Base-by-base conservation (phyloP, 2,113 vertebrate genomes). In the Gyps fulvus region DNA sequence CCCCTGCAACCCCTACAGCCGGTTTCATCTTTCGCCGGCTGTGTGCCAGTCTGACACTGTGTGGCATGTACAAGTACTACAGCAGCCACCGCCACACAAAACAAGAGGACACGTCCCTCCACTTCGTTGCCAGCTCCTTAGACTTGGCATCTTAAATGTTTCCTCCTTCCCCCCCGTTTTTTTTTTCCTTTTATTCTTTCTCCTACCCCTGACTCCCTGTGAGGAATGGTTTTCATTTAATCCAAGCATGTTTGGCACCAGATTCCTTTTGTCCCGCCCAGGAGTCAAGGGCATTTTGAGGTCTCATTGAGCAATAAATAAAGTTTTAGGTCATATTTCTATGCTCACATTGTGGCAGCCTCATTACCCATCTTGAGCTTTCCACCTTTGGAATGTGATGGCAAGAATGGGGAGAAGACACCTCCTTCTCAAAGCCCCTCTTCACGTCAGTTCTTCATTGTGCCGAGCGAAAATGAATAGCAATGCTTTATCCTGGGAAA, bases 171-270 rank as follows among this genome's bases (percentile, higher is more conserved):
- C 52, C 47, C 10, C 12, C 19, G 0, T 74, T 49, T 42, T 27
- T 52, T 54, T 54, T 54, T 4, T 16, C 17, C 13, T 81, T 76
- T 87, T 34, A 38, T 89, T 91, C 40, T 79, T 73, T 32, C 20
- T 94, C 43, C 47, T 63, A 38, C 16, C 26, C 69, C 31, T 63
- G 38, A 47, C 57, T 92, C 38, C 32, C n/a, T 52, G n/a, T 0
- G 7, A 93, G 59, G 55, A 92, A 82, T 73, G 74, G 62, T 93
- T 96, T 94, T 90, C 42, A 92, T 94, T 89, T 83, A 83, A 81
- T 83, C 59, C 58, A 66, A 67, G 76, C 0, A 0, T 86, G 67
- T 71, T 71, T 96, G 92, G 90, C 89, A 95, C 40, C 66, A 59
- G 36, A 76, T 74, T 97, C 43, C 65, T 89, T 95, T 83, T 61